Conservation (phyloP, 2,113 vertebrate genomes). For the Coreoperca whiteheadi region DNA sequence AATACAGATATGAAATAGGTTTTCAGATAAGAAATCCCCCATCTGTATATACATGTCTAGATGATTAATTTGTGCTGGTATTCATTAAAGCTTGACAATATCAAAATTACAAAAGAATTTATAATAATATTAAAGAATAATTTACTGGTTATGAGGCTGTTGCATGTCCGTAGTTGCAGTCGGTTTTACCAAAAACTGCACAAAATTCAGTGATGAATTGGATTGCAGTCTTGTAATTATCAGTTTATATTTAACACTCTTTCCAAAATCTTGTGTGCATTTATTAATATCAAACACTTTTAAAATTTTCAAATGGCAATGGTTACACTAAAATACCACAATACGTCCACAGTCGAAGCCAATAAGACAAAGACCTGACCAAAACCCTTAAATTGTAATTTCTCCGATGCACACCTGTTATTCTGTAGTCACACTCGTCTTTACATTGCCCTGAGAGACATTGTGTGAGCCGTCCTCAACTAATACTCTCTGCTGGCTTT, state of each 20-base stretch:
- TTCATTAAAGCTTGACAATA: neutral
- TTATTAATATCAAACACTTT: neutral
- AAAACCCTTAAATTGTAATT: neutral
- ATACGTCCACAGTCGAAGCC: neutral
- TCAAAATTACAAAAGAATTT: no score
- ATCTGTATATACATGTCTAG: neutral
- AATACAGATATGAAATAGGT: neutral
- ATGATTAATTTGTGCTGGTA: neutral
- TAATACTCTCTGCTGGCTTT: conserved; percentile 1
- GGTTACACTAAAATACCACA: neutral
- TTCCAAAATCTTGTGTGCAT: neutral
- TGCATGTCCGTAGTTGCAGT: no score
- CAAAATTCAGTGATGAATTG: no score
- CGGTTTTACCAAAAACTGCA: no score
- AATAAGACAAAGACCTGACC: neutral
- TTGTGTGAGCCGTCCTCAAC: neutral
- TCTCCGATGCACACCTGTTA: neutral
- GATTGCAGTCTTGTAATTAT: no score
- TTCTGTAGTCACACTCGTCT: neutral
- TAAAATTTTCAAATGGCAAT: neutral
- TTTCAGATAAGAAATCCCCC: neutral
- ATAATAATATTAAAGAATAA: no score
- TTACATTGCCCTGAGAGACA: neutral
- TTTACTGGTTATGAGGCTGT: no score
- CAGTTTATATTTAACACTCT: no score